Evolutionary conservation across 2,888 invertebrate species (phyloP), one percentile per base, ranked within the genome.

Genomic region (Euzophera pinguis): DNA sequence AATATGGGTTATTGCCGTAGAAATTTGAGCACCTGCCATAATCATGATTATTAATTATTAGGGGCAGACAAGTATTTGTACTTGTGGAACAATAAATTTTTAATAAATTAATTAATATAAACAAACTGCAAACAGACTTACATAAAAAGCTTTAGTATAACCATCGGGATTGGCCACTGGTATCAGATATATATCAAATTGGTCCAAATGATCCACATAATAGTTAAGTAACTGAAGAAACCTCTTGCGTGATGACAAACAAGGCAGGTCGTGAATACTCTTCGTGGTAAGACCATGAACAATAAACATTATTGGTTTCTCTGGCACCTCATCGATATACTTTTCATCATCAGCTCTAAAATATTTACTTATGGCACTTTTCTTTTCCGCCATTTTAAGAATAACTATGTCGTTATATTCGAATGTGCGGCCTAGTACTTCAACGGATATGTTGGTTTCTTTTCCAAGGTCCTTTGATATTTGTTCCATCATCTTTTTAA

Each of bases 91-190:
- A n/a, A n/a, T n/a, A n/a, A n/a, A n/a, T n/a, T n/a, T n/a, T n/a
- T n/a, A n/a, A n/a, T n/a, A n/a, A n/a, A 22, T 22, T 3, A 2
- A 22, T 22, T 2, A 22, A 22, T 5, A 22, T 2, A 5, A 22
- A 22, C 5, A 22, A 38, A 12, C 3, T 38, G 7, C 38, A 38
- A 13, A 12, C 3, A 12, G 14, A 48, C 47, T 48, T 37, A 48
- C 47, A 22, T 35, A 7, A 38, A 27, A 8, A 10, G 27, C 4
- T 14, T 13, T 6, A 2, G 14, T 16, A 34, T 62, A 62, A 0
- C 86, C 88, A 55, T 89, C 89, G 7, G 89, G 89, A 65, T 89
- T 89, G 0, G 81, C 87, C 66, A 88, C 58, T 0, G 89, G 88
- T 54, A 89, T 76, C 10, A 87, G 27, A 60, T 69, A 88, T 68